These are phyloP conservation scores for Sebastes miniatus DNA, from an alignment of 2,797 vertebrate species.

Conservation along the genomic window DNA sequence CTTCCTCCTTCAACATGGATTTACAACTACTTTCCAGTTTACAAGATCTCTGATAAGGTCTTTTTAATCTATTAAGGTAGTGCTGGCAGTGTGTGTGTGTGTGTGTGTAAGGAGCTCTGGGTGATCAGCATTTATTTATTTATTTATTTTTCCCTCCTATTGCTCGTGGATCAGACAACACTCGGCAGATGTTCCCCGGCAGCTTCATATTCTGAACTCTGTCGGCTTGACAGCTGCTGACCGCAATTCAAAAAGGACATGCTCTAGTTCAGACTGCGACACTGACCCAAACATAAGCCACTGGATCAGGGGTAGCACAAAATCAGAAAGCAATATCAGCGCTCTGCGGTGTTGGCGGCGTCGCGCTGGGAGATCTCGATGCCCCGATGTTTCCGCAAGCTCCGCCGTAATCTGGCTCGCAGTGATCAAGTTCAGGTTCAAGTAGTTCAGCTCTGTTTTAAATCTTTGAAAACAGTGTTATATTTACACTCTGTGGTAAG, in stretches of 20 bases:
- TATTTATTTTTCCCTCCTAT: not conserved
- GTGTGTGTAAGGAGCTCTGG: conserved; percentile 47
- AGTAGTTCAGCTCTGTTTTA: conserved; percentile 13
- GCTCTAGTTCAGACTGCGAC: conserved; percentile 67
- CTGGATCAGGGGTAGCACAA: conserved; percentile 50
- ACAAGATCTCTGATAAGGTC: conserved; percentile 52
- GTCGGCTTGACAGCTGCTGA: conserved; percentile 78
- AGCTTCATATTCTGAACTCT: conserved; percentile 64
- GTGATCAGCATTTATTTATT: not conserved
- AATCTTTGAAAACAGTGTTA: conserved; percentile 15
- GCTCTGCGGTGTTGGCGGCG: conserved; percentile 8
- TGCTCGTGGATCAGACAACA: conserved; percentile 40
- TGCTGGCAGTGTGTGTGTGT: not conserved
- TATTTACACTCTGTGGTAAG: conserved; percentile 6
- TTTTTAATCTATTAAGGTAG: conserved; percentile 43
- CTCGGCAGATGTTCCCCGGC: conserved; percentile 74
- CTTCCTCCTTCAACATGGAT: conserved; percentile 35
- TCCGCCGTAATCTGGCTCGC: conserved; percentile 41
- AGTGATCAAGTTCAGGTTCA: conserved; percentile 37
- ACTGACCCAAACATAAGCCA: conserved; percentile 75
- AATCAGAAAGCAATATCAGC: conserved; percentile 59
- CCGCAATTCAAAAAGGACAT: conserved; percentile 76
- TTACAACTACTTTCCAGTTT: conserved; percentile 42
- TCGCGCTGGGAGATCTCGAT: conserved; percentile 24
- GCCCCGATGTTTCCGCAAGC: conserved; percentile 27